Evolutionary conservation across 2,113 vertebrate species (phyloP).

Genomic region (Phyllostomus discolor): DNA sequence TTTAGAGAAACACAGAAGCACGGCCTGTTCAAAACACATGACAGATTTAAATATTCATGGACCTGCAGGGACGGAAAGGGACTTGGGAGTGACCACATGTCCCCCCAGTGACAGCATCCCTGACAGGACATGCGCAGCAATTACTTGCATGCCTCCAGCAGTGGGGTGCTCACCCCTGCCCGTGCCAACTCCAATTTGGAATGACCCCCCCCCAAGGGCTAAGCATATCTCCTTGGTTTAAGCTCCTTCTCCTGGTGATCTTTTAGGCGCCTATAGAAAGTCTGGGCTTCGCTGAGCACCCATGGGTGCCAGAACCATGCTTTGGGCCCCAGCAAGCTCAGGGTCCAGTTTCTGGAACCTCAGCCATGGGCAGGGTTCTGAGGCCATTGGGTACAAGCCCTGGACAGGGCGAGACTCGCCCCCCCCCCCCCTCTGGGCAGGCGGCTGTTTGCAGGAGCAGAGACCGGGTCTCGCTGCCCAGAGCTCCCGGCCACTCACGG

Average conservation of each 20-base stretch:
- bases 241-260: neutral
- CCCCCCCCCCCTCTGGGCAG: rapidly evolving
- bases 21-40: neutral
- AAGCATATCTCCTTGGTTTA: neutral
- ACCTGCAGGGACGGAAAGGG: neutral
- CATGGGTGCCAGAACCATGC: neutral
- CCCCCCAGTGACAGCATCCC: neutral
- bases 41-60: neutral
- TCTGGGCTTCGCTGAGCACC: neutral
- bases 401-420: neutral
- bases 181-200: neutral
- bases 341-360: neutral
- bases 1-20: neutral
- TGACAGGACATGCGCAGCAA: neutral
- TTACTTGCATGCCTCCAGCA: neutral
- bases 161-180: neutral
- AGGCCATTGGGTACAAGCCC: neutral
- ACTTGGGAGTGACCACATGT: neutral
- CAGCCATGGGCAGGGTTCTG: neutral
- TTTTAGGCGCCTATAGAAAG: neutral
- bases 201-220: neutral
- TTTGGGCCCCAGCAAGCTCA: neutral
- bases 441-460: rapidly evolving
- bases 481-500: rapidly evolving
- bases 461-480: neutral